Evolutionary conservation across 2,797 vertebrate genomes (phyloP), one percentile per base, ranked within the genome.

Genomic region (Dermochelys coriacea): DNA sequence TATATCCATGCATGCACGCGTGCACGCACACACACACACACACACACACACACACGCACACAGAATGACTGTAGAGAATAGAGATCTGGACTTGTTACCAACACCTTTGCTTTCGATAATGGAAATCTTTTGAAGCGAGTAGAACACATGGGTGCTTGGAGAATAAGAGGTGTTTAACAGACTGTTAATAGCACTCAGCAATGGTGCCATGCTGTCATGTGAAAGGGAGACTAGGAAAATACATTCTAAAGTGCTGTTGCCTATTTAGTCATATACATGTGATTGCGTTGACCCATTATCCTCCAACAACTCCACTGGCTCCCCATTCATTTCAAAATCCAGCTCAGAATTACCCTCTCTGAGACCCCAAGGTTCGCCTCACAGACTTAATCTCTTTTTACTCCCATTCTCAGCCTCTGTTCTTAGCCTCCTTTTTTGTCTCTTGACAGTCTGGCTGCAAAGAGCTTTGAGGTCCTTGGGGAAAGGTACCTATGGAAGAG

Each of bases 161-260:
- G 79, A 91, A 78, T 37, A 77, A 74, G 37, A 82, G n/a, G 79
- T 61, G 45, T 82, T 82, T 64, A 71, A 27, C 79, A 86, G 84
- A 82, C 54, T 59, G 71, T 77, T 77, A 86, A 78, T 64, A 50
- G 52, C 31, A 86, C 29, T 51, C 78, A 77, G 78, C 18, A 34
- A 23, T 10, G 49, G 18, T 57, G 71, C 52, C 54, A 57, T 85
- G 9, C 59, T 90, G 79, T 71, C 85, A 23, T 59, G 57, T 59
- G 80, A 86, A 78, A 64, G 29, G 68, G 23, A 18, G 37, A 47
- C 68, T n/a, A 51, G 54, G 79, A 45, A 64, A n/a, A 64, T 45
- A 31, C 77, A 52, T 59, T 61, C 16, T 41, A 21, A 85, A 71
- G 21, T 52, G 16, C 34, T 80, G 51, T 11, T n/a, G 12, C 41